These are phyloP conservation scores for Zingel zingel DNA, from an alignment of 2,113 vertebrate genomes.

Conservation along the genomic window DNA sequence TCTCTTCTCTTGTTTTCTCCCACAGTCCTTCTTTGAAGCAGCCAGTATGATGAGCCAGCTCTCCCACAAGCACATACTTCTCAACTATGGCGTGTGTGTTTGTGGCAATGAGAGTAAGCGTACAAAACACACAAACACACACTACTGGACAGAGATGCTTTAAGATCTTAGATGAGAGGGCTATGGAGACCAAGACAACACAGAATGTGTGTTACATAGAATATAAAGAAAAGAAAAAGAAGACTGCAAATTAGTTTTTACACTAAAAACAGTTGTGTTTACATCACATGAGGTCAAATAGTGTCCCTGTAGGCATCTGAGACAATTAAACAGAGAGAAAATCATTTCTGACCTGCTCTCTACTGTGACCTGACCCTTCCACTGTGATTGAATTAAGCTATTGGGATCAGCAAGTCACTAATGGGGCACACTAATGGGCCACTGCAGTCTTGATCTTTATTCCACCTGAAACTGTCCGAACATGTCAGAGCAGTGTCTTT, in stretches of 20 bases:
- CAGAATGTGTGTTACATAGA: neutral
- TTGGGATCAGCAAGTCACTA: conserved; percentile 6
- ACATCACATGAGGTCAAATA: neutral
- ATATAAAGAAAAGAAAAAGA: neutral
- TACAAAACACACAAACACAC: neutral
- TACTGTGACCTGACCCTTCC: neutral
- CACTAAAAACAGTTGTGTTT: neutral
- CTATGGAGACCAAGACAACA: neutral
- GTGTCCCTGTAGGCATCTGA: neutral
- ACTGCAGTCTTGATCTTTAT: conserved; percentile 11
- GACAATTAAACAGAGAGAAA: conserved; percentile 7
- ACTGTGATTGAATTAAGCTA: neutral
- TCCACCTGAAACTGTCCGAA: neutral
- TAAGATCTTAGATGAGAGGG: neutral
- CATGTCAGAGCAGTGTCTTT: neutral
- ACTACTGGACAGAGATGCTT: neutral
- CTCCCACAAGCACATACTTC: conserved; percentile 95
- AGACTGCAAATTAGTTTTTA: neutral
- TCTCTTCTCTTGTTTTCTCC: conserved; percentile 20
- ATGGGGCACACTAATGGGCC: neutral
- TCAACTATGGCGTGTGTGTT: conserved; percentile 97
- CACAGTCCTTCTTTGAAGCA: conserved; percentile 98
- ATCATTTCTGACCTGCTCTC: neutral
- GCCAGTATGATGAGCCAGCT: conserved; percentile 99
- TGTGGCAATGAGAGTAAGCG: conserved; percentile 97